Evolutionary conservation across 2,797 vertebrate genomes (phyloP).

Genomic region (Thripadectes ignobilis): DNA sequence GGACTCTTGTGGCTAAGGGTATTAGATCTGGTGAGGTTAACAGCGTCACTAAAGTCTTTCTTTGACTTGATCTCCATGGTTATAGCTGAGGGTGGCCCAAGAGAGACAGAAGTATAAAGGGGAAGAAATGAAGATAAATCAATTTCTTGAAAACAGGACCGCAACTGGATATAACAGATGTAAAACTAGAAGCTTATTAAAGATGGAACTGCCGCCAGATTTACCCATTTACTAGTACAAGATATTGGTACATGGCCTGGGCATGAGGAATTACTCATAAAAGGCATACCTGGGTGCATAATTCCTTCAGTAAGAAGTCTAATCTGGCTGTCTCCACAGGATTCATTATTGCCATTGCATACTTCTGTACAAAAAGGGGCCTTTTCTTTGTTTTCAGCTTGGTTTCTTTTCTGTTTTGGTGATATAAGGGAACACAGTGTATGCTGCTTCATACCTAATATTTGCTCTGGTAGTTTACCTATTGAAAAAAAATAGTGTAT

Average conservation of each 20-base stretch:
- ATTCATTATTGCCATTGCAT: neutral
- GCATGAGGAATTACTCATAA: neutral
- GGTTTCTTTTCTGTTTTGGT: neutral
- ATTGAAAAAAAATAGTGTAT: neutral
- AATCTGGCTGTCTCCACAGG: neutral
- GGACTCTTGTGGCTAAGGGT: neutral
- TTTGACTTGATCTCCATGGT: neutral
- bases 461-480: neutral
- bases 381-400: neutral
- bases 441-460: neutral
- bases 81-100: neutral
- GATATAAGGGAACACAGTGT: neutral
- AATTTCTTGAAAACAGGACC: neutral
- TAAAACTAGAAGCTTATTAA: neutral
- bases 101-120: neutral
- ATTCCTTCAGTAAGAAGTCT: neutral
- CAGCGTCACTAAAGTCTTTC: neutral
- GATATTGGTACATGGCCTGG: neutral
- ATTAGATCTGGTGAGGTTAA: neutral
- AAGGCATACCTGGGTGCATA: neutral
- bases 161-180: neutral
- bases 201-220: neutral
- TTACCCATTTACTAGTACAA: neutral
- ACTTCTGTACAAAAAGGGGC: rapidly evolving
- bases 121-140: neutral